These are phyloP conservation scores for Dynastes tityus DNA, from an alignment of 2,888 invertebrate genomes.

Conservation along the genomic window DNA sequence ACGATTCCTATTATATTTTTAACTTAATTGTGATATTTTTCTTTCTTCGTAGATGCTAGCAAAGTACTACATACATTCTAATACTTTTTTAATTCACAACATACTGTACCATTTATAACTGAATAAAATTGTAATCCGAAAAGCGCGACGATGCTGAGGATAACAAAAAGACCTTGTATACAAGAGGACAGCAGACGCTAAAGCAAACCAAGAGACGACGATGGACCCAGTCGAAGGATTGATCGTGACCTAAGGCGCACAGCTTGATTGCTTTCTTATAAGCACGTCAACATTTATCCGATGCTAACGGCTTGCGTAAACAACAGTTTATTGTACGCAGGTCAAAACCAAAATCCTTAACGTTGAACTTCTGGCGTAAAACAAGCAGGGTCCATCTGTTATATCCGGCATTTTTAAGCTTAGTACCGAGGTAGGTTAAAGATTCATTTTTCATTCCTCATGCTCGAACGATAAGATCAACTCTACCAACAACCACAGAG, in stretches of 20 bases:
- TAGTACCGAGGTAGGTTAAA: too few species aligned
- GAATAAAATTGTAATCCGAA: constrained; percentile 20
- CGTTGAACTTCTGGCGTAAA: too few species aligned
- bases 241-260: constrained; percentile 65
- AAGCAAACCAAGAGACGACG: constrained; percentile 12
- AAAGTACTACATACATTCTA: neutral
- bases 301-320: constrained; percentile 63
- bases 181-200: constrained; percentile 6
- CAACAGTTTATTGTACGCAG: constrained; percentile 60
- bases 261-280: constrained; percentile 74
- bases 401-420: too few species aligned
- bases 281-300: constrained; percentile 65
- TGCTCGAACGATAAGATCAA: too few species aligned
- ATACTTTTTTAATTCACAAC: neutral
- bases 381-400: too few species aligned
- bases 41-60: too few species aligned
- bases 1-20: too few species aligned
- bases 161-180: neutral
- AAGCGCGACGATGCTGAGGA: constrained; percentile 11
- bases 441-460: too few species aligned
- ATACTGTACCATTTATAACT: neutral
- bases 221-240: constrained; percentile 51
- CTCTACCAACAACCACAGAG: too few species aligned
- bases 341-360: too few species aligned
- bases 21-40: too few species aligned